These are phyloP conservation scores for Sebastes reedi DNA, from an alignment of 2,797 vertebrate genomes.

Conservation along the genomic window DNA sequence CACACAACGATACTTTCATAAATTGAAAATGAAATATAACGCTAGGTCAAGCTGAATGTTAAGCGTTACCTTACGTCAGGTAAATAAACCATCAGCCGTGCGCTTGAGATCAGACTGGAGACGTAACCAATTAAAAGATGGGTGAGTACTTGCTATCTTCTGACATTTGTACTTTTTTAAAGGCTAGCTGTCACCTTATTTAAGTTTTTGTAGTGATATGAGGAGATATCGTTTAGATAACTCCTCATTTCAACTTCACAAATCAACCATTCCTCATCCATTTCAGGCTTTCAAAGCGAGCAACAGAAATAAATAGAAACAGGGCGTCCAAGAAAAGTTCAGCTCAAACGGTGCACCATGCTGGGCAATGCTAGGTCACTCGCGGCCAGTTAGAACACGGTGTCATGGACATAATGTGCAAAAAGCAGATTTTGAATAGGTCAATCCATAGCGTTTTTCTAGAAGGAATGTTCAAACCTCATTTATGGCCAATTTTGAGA, in stretches of 20 bases:
- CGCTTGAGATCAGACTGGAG: background rate
- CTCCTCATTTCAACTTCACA: background rate
- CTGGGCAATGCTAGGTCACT: background rate
- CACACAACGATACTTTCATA: background rate
- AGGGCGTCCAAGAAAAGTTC: background rate
- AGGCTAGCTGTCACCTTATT: background rate
- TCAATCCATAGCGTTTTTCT: background rate
- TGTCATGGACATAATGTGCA: background rate
- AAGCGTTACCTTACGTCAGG: background rate
- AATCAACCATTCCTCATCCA: background rate
- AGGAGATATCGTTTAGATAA: background rate
- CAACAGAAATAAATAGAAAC: background rate
- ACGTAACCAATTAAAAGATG: fast-evolving
- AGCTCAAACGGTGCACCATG: background rate
- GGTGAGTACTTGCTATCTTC: background rate
- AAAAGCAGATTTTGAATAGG: background rate
- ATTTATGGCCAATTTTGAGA: background rate
- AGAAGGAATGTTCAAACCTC: too few species aligned
- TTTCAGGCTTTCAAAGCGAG: background rate
- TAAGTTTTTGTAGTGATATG: background rate
- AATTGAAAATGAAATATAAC: background rate
- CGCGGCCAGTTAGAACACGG: fast-evolving
- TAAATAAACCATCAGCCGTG: background rate
- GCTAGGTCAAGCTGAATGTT: background rate
- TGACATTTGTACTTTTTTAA: background rate